Base-by-base conservation (phyloP, 2,797 vertebrate genomes). In the Craterocephalus amniculus region DNA sequence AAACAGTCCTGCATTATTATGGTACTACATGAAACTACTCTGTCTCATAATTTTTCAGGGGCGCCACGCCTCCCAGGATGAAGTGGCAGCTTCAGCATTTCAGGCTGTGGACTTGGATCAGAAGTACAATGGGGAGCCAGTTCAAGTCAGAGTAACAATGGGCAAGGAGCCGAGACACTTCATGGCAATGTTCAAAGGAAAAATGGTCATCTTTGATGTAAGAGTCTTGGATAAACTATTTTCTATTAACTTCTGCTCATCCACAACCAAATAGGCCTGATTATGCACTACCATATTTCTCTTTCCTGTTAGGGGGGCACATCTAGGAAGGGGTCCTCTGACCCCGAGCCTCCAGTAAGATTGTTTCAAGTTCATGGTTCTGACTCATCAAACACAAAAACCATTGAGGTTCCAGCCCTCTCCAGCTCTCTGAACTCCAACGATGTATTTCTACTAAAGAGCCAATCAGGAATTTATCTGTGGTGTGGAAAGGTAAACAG, bases 131-230 rank as follows among this genome's bases (percentile, higher is more conserved):
- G 95, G 85, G 0, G 86, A 95, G 40, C 94, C 95, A 0, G 93
- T 97, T 63, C 96, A 98, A 90, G 94, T 97, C 36, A 92, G 94
- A 49, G 81, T 97, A n/a, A 92, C 87, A 27, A 97, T 97, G 97
- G 95, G 96, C 60, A 97, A 96, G 78, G 97, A 98, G 71, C 94
- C 96, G 0, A 93, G 93, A 31, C 97, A 98, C 88, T 96, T 98
- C 72, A 93, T 97, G 95, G 88, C 96, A n/a, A 95, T 98, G 63
- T 98, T 97, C 90, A 96, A 94, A 83, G 96, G 96, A 40, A 96
- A 92, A 87, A 92, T 98, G 89, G 92, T 97, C 64, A 93, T 98
- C 70, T 97, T 94, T 77, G 95, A 97, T 94, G 97, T 97, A 87
- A 1, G 58, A 60, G 2, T 40, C 1, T n/a, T 22, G 3, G 43